A percentile compares a stretch with the other conserved stretches of the same genome.
phyloP scores from a whole-genome alignment of 2,797 vertebrate genomes.

The Meriones psammophilus region DNA sequence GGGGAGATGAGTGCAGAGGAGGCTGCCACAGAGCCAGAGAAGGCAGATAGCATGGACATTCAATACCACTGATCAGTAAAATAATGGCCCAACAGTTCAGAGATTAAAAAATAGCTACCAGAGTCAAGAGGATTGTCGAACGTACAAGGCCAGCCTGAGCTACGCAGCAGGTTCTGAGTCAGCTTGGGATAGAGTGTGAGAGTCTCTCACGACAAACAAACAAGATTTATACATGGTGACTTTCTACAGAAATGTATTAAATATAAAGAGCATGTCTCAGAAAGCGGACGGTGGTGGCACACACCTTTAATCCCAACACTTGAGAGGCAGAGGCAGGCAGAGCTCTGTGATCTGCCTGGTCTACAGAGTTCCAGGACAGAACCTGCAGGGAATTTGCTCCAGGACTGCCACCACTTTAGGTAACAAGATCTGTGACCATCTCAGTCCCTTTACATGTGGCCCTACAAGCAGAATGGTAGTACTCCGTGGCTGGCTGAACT shows the following conservation, averaged over 20 bases:
- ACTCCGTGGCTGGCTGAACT: not conserved
- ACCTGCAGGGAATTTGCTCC: not conserved
- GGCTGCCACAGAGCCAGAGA: constrained; percentile 16
- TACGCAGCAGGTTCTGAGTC: not conserved
- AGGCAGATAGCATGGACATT: constrained; percentile 5
- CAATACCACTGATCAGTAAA: not conserved
- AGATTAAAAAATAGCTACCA: not conserved
- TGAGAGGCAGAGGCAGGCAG: not conserved
- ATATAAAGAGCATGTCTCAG: not conserved
- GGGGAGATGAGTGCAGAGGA: not conserved
- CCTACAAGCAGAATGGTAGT: not conserved
- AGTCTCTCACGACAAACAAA: not conserved
- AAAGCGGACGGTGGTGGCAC: not conserved
- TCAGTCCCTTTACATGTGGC: not conserved
- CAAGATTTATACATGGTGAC: not conserved
- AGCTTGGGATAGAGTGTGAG: not conserved
- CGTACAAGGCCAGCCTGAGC: not conserved
- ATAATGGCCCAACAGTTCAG: not conserved
- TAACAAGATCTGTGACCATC: not conserved
- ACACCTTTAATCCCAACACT: not conserved
- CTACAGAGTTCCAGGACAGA: not conserved
- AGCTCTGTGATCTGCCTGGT: not conserved
- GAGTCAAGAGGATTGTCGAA: not conserved
- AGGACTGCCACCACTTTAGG: not conserved
- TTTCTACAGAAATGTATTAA: not conserved